Base-by-base conservation (phyloP, 2,888 invertebrate species). In the Himalopsyche japonica region DNA sequence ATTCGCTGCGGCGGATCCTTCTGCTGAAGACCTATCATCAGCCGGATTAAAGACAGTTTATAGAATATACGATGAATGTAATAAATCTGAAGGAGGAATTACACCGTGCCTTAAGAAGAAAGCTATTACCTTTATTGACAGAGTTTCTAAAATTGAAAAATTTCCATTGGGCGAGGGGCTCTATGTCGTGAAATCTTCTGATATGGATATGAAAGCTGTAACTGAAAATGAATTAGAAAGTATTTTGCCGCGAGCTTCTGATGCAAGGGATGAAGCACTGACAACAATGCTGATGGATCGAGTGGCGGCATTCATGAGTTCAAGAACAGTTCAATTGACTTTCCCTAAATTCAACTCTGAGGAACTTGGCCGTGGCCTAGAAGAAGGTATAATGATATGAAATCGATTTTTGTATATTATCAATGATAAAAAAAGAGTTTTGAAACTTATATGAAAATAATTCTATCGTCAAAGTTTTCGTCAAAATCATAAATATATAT, bases 71-170 rank as follows among this genome's bases (percentile, higher is more conserved):
- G 96, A 96, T 88, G 97, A 97, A 88, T 97, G 97, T 89, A 93
- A 94, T 86, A 93, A 93, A 87, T 90, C 94, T 0, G 95, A 95
- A 85, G 91, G 91, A 85, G 96, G 95, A 79, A 92, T 96, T 81
- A 91, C 95, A 81, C 95, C 95, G 32, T 97, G 97, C 89, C 91
- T 97, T 80, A 96, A 97, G 92, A 96, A 95, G 90, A 96, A 96
- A 89, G 96, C 96, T 0, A 94, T 96, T 84, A 91, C 95, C 1
- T 96, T 96, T 89, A 94, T 97, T 87, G 96, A 96, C 88, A 92
- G 96, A 79, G 93, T 96, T 34, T 94, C 95, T 0, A 93, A 95
- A 85, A 95, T 96, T 91, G 95, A 95, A 32, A 92, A 93, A 27
- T 88, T 94, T 30, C 90, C 93, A 24, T 89, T 95, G 84, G 92